These are phyloP conservation scores for Magallana ariakensis DNA, from an alignment of 1,140 invertebrate species.

Conservation along the genomic window DNA sequence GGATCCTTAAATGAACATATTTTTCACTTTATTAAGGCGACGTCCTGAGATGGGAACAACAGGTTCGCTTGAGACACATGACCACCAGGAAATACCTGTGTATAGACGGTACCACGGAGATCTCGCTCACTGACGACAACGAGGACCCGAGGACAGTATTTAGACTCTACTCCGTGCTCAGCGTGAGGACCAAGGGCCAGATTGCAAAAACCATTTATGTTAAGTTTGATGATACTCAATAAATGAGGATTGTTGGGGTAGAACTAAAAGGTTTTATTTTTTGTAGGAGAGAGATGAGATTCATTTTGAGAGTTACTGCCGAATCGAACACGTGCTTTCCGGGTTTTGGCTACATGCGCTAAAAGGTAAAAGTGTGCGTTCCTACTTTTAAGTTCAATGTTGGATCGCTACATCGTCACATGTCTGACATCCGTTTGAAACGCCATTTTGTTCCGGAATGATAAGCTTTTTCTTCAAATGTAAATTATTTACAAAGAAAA, in stretches of 20 bases:
- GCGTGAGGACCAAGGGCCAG: slow-evolving; percentile 62
- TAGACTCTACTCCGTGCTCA: slow-evolving; percentile 76
- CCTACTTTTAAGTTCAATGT: no score
- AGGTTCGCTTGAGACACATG: slow-evolving; percentile 78
- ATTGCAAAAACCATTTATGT: background rate
- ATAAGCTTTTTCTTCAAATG: no score
- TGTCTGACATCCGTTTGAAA: background rate
- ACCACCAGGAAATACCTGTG: slow-evolving; percentile 78
- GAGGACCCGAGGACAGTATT: slow-evolving; percentile 79
- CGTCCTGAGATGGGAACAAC: slow-evolving; percentile 78
- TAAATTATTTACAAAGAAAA: background rate
- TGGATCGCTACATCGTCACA: background rate
- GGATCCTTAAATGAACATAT: no score
- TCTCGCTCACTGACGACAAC: slow-evolving; percentile 75
- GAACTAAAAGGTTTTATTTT: background rate
- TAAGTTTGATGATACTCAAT: no score
- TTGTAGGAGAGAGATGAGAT: slow-evolving; percentile 78
- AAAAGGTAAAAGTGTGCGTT: no score
- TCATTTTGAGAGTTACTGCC: slow-evolving; percentile 77
- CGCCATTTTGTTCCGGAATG: no score
- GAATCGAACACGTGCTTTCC: slow-evolving; percentile 79
- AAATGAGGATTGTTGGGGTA: no score
- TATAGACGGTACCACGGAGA: slow-evolving; percentile 73
- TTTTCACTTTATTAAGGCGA: slow-evolving; percentile 69
- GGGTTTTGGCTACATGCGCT: slow-evolving; percentile 79